phyloP scores from a whole-genome alignment of 2,113 vertebrate species.

The Pseudonaja textilis region DNA sequence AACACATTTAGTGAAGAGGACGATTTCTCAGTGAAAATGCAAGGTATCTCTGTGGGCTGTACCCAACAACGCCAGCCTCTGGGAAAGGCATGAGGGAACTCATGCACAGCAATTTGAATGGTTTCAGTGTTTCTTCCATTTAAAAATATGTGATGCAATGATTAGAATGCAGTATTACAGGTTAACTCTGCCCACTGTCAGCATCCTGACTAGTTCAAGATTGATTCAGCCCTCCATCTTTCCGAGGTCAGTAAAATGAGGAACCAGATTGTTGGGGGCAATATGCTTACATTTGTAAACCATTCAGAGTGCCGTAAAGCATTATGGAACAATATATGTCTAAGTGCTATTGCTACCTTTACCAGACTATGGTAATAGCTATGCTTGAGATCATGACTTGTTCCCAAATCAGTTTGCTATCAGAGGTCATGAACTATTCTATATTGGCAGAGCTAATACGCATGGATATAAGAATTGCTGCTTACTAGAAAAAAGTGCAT shows the following conservation, averaged over 20 bases:
- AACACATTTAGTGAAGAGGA: background rate
- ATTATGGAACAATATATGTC: background rate
- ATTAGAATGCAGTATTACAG: background rate
- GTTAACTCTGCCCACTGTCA: background rate
- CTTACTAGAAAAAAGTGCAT: background rate
- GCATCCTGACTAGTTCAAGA: background rate
- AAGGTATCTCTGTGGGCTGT: background rate
- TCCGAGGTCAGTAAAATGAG: background rate
- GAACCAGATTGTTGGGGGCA: background rate
- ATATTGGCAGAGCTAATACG: rapidly evolving
- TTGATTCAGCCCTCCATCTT: background rate
- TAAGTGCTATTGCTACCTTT: background rate
- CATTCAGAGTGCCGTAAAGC: background rate
- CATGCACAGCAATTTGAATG: background rate
- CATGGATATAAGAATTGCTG: background rate
- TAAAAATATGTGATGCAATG: background rate
- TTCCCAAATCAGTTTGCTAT: rapidly evolving
- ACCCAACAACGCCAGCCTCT: background rate
- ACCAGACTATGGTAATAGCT: background rate
- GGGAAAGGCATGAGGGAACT: background rate
- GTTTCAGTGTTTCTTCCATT: background rate
- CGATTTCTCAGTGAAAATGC: background rate
- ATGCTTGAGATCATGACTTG: background rate
- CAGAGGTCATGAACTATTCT: background rate
- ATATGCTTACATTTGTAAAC: background rate